A percentile compares a stretch with the other conserved stretches of the same genome.
Evolutionary conservation across 2,888 invertebrate genomes (phyloP).

Genomic region (Acheta domesticus): DNA sequence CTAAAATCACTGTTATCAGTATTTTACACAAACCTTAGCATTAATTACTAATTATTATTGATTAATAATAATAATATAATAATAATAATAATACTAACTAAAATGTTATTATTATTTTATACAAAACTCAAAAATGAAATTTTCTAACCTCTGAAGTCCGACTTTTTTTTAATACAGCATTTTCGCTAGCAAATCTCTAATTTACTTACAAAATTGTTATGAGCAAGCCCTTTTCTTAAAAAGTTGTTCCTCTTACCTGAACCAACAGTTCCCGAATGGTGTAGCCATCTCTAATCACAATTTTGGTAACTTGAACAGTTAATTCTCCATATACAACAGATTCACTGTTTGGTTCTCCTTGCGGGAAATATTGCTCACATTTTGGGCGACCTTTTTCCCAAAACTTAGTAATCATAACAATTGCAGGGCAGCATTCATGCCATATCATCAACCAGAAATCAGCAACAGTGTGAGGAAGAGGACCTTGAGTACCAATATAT

Average conservation of each 20-base stretch:
- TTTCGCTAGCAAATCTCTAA: too few relatives aligned
- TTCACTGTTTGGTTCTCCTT: conserved; percentile 41
- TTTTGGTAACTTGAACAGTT: conserved; percentile 51
- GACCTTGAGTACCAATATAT: conserved; percentile 92
- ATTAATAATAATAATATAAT: too few relatives aligned
- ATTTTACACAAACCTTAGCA: too few relatives aligned
- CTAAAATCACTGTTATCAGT: too few relatives aligned
- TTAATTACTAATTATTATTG: too few relatives aligned
- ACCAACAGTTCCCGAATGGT: conserved; percentile 54
- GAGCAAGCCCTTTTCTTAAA: too few relatives aligned
- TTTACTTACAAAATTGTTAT: too few relatives aligned
- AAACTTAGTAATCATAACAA: conserved; percentile 90
- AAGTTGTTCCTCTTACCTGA: conserved; percentile 46
- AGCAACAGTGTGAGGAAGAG: conserved; percentile 79
- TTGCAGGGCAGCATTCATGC: conserved; percentile 55
- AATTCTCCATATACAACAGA: conserved; percentile 49
- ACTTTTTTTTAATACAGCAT: too few relatives aligned
- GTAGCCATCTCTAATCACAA: conserved; percentile 54
- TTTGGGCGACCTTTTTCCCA: conserved; percentile 79
- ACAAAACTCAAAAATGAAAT: too few relatives aligned
- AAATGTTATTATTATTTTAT: too few relatives aligned
- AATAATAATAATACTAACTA: too few relatives aligned
- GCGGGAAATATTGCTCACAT: conserved; percentile 85
- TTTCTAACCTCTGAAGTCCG: too few relatives aligned
- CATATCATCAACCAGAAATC: conserved; percentile 91